Base-by-base conservation (phyloP, 2,888 invertebrate genomes). In the Agriopis leucophaearia region DNA sequence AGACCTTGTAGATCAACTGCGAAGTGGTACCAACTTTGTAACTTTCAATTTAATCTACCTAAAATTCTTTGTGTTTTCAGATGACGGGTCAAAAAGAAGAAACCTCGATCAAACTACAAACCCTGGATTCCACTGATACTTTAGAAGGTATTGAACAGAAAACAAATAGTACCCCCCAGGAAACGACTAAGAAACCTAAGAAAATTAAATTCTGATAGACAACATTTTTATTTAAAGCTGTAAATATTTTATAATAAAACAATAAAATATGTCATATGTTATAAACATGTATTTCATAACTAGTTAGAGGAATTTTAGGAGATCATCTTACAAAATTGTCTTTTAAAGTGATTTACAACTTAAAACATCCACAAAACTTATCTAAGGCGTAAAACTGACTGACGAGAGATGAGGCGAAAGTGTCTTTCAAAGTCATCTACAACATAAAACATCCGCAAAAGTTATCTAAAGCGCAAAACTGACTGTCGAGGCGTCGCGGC, bases 101-200 rank as follows among this genome's bases (percentile, higher is more conserved):
- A 55, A 84, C 90, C 7, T 83, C 89, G 64, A 85, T 95, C 44
- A 94, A 94, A 74, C 79, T 94, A 16, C 88, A 88, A 27, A 92
- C 92, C 45, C 75, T 94, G 59, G 87, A 89, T 54, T 81, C 80
- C 60, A 73, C 81, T 40, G 88, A 89, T 42, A 85, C 89, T 65
- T 78, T 94, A 67, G 95, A 94, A 85, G 94, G 87, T 55, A 89
- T 94, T 51, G 87, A 78, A 15, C 78, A 82, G 18, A 81, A 87
- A 64, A 71, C 64, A 12, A 80, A 78, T 64, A 70, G 73, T 9
- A 67, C 73, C 1, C 47, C 70, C 55, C 74, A 78, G 13, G 82
- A 81, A 48, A 58, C 73, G 27, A 66, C 66, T 40, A 94, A 88
- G 72, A 91, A 90, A 75, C 92, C 92, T 44, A 94, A 93, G 80